Percentiles rank a stretch among this genome's conserved stretches.
phyloP scores from a whole-genome alignment of 1,140 invertebrate genomes.

The Thaumetopoea pityocampa region DNA sequence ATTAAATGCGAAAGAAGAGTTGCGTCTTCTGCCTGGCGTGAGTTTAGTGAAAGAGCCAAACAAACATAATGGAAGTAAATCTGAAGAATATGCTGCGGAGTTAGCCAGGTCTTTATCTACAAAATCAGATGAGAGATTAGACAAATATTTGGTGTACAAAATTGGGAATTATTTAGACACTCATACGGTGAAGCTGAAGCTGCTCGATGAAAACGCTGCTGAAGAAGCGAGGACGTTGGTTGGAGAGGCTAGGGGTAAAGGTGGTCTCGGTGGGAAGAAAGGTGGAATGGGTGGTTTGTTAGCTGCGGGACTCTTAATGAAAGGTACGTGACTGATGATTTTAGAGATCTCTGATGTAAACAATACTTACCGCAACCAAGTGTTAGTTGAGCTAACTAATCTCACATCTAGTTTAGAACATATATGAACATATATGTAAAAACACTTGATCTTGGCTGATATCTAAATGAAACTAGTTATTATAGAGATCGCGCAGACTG shows the following conservation, averaged over 20 bases:
- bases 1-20: slow-evolving; percentile 79
- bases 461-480: too few species aligned
- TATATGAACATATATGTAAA: too few species aligned
- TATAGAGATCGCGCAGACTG: too few species aligned
- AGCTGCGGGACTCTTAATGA: slow-evolving; percentile 80
- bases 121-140: slow-evolving; percentile 84
- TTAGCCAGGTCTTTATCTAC: slow-evolving; percentile 84
- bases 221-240: slow-evolving; percentile 74
- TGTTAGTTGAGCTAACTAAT: too few species aligned
- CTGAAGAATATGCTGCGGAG: slow-evolving; percentile 82
- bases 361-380: too few species aligned
- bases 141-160: slow-evolving; percentile 84
- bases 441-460: too few species aligned
- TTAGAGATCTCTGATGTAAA: too few species aligned
- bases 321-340: slow-evolving; percentile 77
- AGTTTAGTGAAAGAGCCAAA: slow-evolving; percentile 82
- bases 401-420: too few species aligned
- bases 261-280: slow-evolving; percentile 64
- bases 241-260: slow-evolving; percentile 60
- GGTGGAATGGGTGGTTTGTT: slow-evolving; percentile 77
- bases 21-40: slow-evolving; percentile 82
- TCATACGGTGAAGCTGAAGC: slow-evolving; percentile 83
- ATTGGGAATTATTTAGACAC: slow-evolving; percentile 83
- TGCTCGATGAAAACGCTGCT: slow-evolving; percentile 80
- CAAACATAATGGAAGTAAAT: slow-evolving; percentile 76